Evolutionary conservation across 1,140 invertebrate genomes (phyloP), one percentile per base, ranked within the genome.

Genomic region (Drosophila prosaltans): DNA sequence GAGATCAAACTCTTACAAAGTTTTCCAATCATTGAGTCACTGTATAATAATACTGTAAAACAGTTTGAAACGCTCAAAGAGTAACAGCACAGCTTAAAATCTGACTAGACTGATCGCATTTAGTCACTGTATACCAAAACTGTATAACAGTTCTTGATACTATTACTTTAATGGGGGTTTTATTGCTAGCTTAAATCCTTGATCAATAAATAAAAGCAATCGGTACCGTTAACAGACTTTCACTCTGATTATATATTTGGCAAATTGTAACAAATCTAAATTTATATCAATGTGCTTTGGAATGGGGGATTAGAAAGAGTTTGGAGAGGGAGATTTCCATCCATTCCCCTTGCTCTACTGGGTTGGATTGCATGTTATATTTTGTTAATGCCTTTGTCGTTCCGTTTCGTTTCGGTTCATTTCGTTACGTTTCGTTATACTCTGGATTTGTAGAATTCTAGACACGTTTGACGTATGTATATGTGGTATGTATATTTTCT

Each of bases 391-490:
- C 45, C 45, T 51, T 10, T 63, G 32, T 16, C 61, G 11, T 32
- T 63, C n/a, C 3, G 8, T 63, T 48, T 11, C 61, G 21, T 26
- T 63, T 28, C 24, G 36, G 3, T n/a, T 26, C 30, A 28, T 51
- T 7, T 54, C 16, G 26, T 60, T 36, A 43, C 40, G 10, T 30
- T 30, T 30, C 28, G 28, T 30, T 30, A 16, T 16, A 30, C 28
- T 30, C 4, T 30, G 21, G 21, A 41, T 28, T 45, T 57, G 48
- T 36, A 16, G 30, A 72, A 80, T 76, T 63, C 78, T 40, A 72
- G 41, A 65, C 78, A 81, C 78, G 78, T 80, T 81, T 80, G 58
- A 41, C 58, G 68, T 60, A 72, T 77, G 67, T 76, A 68, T 48
- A 65, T 81, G 48, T 81, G 48, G 66, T 76, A 39, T 58, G 5